Evolutionary conservation across 2,797 vertebrate genomes (phyloP), one percentile per base, ranked within the genome.

Genomic region (Tauraco hartlaubi): DNA sequence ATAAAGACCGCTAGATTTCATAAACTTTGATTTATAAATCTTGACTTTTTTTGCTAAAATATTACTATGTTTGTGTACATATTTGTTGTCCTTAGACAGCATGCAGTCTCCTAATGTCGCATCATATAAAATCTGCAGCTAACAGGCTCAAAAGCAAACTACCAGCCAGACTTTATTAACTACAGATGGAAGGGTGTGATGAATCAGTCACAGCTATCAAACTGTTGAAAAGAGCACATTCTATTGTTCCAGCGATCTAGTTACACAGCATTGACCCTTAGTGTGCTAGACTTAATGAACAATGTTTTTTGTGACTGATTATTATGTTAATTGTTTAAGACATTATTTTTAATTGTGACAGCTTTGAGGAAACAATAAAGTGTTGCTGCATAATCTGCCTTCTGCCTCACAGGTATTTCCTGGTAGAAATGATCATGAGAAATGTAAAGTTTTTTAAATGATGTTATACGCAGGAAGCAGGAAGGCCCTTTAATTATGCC

Each of bases 401-500:
- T 81, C 31, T 94, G 92, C 79, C 85, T 85, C 64, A 85, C 74
- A 84, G 91, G 79, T 95, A 87, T 96, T 97, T 93, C 52, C 58
- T 23, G 3, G 19, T 76, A 87, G 56, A 68, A 95, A 77, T 51
- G 63, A 92, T 95, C 48, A 76, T 86, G 80, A 95, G 49, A 94
- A 97, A 90, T 79, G 37, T 62, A 69, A 91, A 87, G n/a, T 66
- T 96, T 96, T 82, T 90, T 1, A 95, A 97, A 96, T 90, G 16
- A 93, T 69, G 54, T 93, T 94, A 94, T 66, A 81, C 80, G 39
- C 80, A 95, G 95, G 90, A 97, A 92, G 73, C 81, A 95, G 81
- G 78, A 96, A 96, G 90, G 56, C 52, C 75, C 82, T 92, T 94
- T 95, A 92, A 96, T 97, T 95, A 95, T 93, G 83, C 85, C 95